These are phyloP conservation scores for Nannoperca obscura DNA, from an alignment of 2,797 vertebrate genomes.

Conservation along the genomic window DNA sequence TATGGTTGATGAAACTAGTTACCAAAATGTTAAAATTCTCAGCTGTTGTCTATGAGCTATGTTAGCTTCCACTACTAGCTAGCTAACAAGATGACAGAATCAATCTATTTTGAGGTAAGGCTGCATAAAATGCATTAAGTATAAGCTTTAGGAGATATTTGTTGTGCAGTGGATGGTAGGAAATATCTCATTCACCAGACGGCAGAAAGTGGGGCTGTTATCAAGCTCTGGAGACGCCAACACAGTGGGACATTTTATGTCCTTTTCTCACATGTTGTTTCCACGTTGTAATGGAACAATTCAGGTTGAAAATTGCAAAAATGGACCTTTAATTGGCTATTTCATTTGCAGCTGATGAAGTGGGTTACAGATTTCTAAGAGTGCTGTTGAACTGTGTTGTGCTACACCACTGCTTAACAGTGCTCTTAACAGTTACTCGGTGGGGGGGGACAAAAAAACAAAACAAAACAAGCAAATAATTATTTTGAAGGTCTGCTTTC, in stretches of 20 bases:
- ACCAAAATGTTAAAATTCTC: background rate
- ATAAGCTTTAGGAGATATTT: background rate
- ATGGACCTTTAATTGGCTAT: constrained; percentile 30
- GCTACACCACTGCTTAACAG: background rate
- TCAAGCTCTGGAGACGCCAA: background rate
- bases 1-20: background rate
- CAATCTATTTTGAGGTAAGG: background rate
- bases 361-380: constrained; percentile 8
- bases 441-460: background rate
- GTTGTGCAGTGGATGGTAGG: background rate
- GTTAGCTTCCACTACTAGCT: background rate
- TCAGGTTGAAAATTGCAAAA: background rate
- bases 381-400: constrained; percentile 20
- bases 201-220: background rate
- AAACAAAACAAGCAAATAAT: constrained; percentile 3
- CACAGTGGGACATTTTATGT: background rate
- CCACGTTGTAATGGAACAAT: constrained; percentile 15
- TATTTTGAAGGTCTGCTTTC: background rate
- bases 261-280: background rate
- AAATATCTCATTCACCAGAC: background rate
- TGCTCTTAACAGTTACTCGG: background rate
- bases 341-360: constrained; percentile 27
- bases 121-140: background rate
- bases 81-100: background rate
- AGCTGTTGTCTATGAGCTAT: background rate